Evolutionary conservation across 2,113 vertebrate species (phyloP), one percentile per base, ranked within the genome.

Genomic region (Siphamia tubifer): DNA sequence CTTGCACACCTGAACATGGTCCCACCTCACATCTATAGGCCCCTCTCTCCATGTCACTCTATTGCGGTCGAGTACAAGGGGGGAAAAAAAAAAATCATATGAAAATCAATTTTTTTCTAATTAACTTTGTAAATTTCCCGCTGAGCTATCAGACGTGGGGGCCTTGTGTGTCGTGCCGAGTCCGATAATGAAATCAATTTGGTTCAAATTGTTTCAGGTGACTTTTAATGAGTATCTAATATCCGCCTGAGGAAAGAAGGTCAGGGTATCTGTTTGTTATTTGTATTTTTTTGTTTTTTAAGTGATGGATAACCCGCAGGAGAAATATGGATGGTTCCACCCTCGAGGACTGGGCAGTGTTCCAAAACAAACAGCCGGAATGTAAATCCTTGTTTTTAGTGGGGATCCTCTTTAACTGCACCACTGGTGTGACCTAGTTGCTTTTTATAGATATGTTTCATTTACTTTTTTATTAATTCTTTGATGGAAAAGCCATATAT

Each of bases 141-240:
- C 89, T 86, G 91, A 91, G 87, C 85, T 85, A 86, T 87, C 84
- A 87, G 86, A 79, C 49, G 53, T 38, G 62, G 76, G 72, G 82
- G 64, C 76, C 64, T 5, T 3, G 47, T 12, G 72, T 47, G 77
- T 86, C 85, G 54, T 82, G 78, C 82, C 28, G 79, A 89, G 90
- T 86, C 87, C 81, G 63, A 87, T 93, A 91, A 93, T 92, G 83
- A 92, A 92, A 92, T 93, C 91, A 91, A 92, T 92, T 89, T 87
- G 73, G 69, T 86, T 90, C 69, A 90, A 84, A 91, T 92, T 88
- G 90, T 92, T 92, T 91, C 88, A 90, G 90, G 91, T 92, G 88
- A 92, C 87, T 91, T 88, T 90, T 92, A 91, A 92, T 93, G 89
- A 92, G 88, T 82, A 82, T 90, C 82, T 92, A 90, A 91, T 91